A percentile compares a stretch with the other conserved stretches of the same genome.
Conservation (phyloP, 2,113 vertebrate species). For the Macrotus californicus region DNA sequence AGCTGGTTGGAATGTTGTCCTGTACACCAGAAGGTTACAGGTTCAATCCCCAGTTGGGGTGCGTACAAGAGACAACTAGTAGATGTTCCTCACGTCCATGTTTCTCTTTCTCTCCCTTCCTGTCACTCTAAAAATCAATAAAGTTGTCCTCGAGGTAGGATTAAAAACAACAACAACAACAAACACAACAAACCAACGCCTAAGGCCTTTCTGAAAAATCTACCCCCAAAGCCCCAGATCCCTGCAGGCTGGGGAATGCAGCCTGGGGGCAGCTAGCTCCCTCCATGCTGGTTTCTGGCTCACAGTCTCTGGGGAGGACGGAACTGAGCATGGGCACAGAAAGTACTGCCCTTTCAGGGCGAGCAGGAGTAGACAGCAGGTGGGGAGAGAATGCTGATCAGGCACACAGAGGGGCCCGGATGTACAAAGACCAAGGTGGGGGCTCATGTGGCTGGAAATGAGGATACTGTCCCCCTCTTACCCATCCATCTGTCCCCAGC, state of each 20-base stretch:
- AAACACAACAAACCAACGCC: background rate
- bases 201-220: background rate
- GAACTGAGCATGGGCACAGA: background rate
- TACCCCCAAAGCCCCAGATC: background rate
- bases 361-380: background rate
- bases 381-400: background rate
- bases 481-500: background rate
- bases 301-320: background rate
- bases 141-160: no score
- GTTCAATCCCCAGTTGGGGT: no score
- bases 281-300: background rate
- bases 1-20: no score
- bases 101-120: no score
- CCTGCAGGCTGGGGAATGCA: background rate
- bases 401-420: background rate
- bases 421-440: background rate
- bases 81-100: no score
- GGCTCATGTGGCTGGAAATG: no score
- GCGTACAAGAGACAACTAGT: no score
- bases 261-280: no score
- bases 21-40: no score
- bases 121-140: no score
- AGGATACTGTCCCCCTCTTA: no score
- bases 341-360: background rate
- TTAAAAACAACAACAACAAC: no score